A percentile compares a stretch with the other conserved stretches of the same genome.
These are phyloP conservation scores for Troides aeacus DNA, from an alignment of 2,888 invertebrate species.

Conservation along the genomic window DNA sequence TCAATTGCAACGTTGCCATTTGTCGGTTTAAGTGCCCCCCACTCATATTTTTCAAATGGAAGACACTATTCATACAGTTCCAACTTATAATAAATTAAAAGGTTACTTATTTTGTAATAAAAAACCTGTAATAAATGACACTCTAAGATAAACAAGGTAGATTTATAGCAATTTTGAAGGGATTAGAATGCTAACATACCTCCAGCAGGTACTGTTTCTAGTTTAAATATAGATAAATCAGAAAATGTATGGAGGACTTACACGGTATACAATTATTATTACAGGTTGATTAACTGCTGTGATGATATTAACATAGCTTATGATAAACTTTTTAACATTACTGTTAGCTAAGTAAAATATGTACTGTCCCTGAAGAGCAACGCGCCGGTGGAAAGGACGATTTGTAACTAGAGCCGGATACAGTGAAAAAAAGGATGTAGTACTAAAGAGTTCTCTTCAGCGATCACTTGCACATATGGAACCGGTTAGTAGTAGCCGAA, in stretches of 20 bases:
- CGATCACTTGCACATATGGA: too few species aligned
- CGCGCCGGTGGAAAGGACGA: too few species aligned
- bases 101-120: neutral
- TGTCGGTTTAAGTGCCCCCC: slow-evolving; percentile 71
- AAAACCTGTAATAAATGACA: slow-evolving; percentile 4
- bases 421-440: too few species aligned
- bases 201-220: neutral
- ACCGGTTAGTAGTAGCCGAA: too few species aligned
- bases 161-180: neutral
- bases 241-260: neutral
- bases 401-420: too few species aligned
- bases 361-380: too few species aligned
- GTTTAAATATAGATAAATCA: neutral
- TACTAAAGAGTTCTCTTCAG: too few species aligned
- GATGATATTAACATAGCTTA: too few species aligned
- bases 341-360: too few species aligned
- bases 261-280: too few species aligned
- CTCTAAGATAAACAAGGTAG: neutral
- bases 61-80: slow-evolving; percentile 46
- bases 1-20: slow-evolving; percentile 77
- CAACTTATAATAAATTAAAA: slow-evolving; percentile 32
- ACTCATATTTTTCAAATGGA: slow-evolving; percentile 59
- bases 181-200: neutral
- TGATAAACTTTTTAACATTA: too few species aligned
- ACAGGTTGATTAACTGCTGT: too few species aligned